Percentiles rank a stretch among this genome's conserved stretches.
Evolutionary conservation across 2,113 vertebrate genomes (phyloP).

Genomic region (Hemiprocne comata): DNA sequence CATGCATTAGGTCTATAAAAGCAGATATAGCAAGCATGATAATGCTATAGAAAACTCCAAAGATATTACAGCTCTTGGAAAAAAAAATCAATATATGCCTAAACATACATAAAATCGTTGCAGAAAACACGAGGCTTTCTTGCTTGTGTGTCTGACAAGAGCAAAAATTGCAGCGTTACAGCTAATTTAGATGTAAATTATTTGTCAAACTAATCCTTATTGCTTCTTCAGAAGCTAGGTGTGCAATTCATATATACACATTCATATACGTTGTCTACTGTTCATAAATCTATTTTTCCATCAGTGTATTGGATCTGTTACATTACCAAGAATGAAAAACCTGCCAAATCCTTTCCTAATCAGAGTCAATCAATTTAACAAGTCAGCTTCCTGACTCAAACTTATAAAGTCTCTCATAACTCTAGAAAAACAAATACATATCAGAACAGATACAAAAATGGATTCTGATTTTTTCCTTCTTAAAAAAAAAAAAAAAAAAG

Average conservation of each 20-base stretch:
- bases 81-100: slow-evolving; percentile 40
- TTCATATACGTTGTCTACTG: not conserved
- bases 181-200: slow-evolving; percentile 45
- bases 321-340: not conserved
- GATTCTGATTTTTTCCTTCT: not conserved
- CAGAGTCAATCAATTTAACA: not conserved
- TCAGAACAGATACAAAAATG: not conserved
- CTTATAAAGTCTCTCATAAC: not conserved
- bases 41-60: slow-evolving; percentile 25
- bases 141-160: not conserved
- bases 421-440: not conserved
- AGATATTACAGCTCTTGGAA: not conserved
- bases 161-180: slow-evolving; percentile 5
- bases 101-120: slow-evolving; percentile 23
- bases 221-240: not conserved
- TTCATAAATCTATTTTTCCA: not conserved
- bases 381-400: not conserved
- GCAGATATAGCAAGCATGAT: slow-evolving; percentile 10
- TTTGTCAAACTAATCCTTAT: slow-evolving; percentile 8
- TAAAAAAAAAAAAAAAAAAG: not conserved
- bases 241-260: not conserved
- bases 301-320: not conserved
- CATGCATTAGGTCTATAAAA: not conserved
- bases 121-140: not conserved
- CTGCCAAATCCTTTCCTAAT: not conserved